Base-by-base conservation (phyloP, 2,797 vertebrate genomes). In the Smutsia temminckii region DNA sequence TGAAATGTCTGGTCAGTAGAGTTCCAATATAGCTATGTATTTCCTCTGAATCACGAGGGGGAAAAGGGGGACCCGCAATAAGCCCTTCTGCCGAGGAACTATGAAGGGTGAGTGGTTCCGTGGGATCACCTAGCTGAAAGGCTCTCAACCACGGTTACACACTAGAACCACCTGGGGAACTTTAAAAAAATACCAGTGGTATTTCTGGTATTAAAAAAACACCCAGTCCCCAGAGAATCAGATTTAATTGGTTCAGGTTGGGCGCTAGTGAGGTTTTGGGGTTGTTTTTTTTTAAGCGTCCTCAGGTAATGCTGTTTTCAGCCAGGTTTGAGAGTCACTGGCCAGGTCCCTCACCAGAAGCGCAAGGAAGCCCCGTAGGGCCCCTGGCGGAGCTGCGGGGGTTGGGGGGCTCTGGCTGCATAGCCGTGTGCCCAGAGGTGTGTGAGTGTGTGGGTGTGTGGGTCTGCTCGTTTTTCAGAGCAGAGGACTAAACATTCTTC, bases 391-490 rank as follows among this genome's bases (percentile, higher is more conserved):
- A 63, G 42, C 14, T 74, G 27, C 27, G 5, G 3, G 17, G 46
- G 46, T 11, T 10, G 46, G 53, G n/a, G 5, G 3, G 3, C 5
- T 0, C 0, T 34, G 37, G 32, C 29, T 34, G 5, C 14, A 4
- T 53, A 51, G 11, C 6, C n/a, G 23, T 40, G 0, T 40, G 8
- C 7, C 13, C 23, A n/a, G 91, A n/a, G 34, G 17, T 25, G 49
- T 66, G 5, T 25, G 17, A 21, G 0, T 34, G 9, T 13, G 13
- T 9, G 34, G 6, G 23, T 29, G 8, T 63, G 29, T 16, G 14
- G 29, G 61, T 63, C 10, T 16, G 1, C 12, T 18, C 16, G 0
- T 55, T 89, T 64, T 79, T 78, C 69, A 55, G 57, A 55, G 85
- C 32, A 63, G 34, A 86, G 53, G 49, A 13, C 34, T 81, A 55